Evolutionary conservation across 2,113 vertebrate species (phyloP).

Genomic region (Alligator sinensis): DNA sequence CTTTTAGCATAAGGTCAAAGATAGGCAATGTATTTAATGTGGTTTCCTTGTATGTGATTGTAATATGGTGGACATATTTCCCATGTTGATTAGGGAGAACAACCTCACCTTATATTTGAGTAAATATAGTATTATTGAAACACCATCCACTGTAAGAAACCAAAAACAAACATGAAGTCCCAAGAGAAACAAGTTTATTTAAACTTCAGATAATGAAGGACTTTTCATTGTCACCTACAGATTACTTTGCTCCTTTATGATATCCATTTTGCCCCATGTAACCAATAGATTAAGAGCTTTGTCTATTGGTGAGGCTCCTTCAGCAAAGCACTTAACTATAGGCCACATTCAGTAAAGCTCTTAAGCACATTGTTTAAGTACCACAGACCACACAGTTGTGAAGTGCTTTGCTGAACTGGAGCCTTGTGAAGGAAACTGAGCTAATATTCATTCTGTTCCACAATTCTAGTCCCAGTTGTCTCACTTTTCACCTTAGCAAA

Average conservation of each 20-base stretch:
- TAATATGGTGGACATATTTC: too few relatives aligned
- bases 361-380: not conserved
- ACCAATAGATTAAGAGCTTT: not conserved
- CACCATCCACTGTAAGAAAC: too few relatives aligned
- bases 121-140: too few relatives aligned
- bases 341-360: not conserved
- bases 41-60: too few relatives aligned
- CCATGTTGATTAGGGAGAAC: too few relatives aligned
- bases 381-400: not conserved
- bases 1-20: too few relatives aligned
- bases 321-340: not conserved
- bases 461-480: fast-evolving
- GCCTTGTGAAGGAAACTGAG: not conserved
- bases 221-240: too few relatives aligned
- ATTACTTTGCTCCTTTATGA: not conserved
- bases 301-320: not conserved
- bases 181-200: too few relatives aligned
- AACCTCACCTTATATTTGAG: too few relatives aligned
- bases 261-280: fast-evolving
- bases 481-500: not conserved
- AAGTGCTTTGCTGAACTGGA: not conserved
- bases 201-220: too few relatives aligned
- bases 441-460: fast-evolving
- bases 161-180: too few relatives aligned
- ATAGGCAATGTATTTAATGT: too few relatives aligned